Evolutionary conservation across 1,140 invertebrate species (phyloP).

Genomic region (Zophobas morio): DNA sequence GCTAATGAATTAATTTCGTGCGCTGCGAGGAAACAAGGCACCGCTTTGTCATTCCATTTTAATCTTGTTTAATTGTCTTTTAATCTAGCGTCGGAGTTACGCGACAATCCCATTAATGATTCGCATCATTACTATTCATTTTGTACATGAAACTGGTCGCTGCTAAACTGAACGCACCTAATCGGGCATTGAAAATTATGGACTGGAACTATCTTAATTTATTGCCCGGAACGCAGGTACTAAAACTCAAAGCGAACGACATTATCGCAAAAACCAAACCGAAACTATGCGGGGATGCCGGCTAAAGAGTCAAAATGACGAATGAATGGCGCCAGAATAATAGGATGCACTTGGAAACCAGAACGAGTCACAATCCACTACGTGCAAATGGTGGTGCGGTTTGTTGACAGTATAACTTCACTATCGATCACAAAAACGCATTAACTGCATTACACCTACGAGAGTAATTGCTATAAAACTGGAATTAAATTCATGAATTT

Average conservation of each 20-base stretch:
- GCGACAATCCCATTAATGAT: slow-evolving; percentile 50
- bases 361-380: too few species aligned
- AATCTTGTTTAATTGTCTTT: slow-evolving; percentile 55
- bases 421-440: too few species aligned
- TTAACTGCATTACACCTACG: too few species aligned
- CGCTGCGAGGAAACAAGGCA: slow-evolving; percentile 49
- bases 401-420: too few species aligned
- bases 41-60: slow-evolving; percentile 53
- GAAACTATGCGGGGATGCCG: background rate
- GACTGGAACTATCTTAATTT: slow-evolving; percentile 23
- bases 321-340: too few species aligned
- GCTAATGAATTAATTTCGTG: slow-evolving; percentile 54
- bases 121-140: slow-evolving; percentile 44
- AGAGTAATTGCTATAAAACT: too few species aligned
- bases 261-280: background rate
- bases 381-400: too few species aligned
- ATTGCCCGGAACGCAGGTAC: slow-evolving; percentile 1
- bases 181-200: slow-evolving; percentile 27
- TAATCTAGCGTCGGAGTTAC: slow-evolving; percentile 49
- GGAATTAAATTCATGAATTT: too few species aligned
- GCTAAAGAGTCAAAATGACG: too few species aligned
- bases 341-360: too few species aligned
- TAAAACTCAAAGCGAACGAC: slow-evolving; percentile 1
- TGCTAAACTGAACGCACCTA: slow-evolving; percentile 1
- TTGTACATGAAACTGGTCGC: slow-evolving; percentile 26